Evolutionary conservation across 2,888 invertebrate genomes (phyloP).

Genomic region (Plebejus melissa): DNA sequence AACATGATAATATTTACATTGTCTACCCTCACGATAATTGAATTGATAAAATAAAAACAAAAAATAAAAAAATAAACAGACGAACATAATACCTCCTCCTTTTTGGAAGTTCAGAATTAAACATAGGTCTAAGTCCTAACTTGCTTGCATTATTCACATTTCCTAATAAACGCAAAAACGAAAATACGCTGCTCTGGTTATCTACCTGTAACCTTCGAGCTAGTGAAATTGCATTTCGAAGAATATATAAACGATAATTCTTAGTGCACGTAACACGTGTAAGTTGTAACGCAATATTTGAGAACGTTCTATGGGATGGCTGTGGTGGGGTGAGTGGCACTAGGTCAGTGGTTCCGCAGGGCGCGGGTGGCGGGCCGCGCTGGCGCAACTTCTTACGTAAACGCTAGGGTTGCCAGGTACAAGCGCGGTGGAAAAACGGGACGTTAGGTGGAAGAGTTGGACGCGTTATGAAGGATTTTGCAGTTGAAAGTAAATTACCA

Average conservation of each 20-base stretch:
- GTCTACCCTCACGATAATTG: no score
- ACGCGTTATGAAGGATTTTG: no score
- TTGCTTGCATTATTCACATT: not conserved
- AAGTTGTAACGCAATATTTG: slow-evolving; percentile 46
- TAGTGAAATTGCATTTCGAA: slow-evolving; percentile 33
- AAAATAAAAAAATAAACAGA: no score
- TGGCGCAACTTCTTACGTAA: slow-evolving; percentile 78
- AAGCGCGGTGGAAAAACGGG: not conserved
- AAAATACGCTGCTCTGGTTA: not conserved
- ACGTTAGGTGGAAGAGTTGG: no score
- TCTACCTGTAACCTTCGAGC: slow-evolving; percentile 33
- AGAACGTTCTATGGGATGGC: slow-evolving; percentile 51
- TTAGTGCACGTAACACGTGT: slow-evolving; percentile 42
- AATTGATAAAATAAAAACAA: no score
- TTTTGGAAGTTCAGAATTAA: no score
- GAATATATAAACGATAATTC: slow-evolving; percentile 35
- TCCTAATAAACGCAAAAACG: not conserved
- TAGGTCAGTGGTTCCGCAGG: slow-evolving; percentile 76
- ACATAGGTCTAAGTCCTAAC: no score
- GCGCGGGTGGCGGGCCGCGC: slow-evolving; percentile 51
- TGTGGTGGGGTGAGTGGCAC: slow-evolving; percentile 63
- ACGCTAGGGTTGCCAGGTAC: slow-evolving; percentile 30
- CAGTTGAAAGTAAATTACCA: no score
- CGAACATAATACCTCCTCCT: no score
- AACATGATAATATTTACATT: no score